Conservation (phyloP, 2,797 vertebrate genomes). For the Urophycis tenuis region DNA sequence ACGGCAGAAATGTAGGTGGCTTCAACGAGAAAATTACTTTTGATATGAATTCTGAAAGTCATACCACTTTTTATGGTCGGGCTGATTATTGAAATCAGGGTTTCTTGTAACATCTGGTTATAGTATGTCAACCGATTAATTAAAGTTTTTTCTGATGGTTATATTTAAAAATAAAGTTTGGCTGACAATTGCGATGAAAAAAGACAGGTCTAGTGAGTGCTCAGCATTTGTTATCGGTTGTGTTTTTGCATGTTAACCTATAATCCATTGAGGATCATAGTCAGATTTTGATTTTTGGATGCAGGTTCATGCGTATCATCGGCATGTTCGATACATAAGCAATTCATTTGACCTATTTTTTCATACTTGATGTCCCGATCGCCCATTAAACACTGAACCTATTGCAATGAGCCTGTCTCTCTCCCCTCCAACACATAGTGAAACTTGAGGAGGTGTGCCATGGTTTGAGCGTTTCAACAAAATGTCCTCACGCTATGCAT, state of each 20-base stretch:
- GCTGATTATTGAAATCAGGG: conserved; percentile 51
- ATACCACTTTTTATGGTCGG: conserved; percentile 50
- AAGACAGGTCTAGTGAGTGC: too few relatives aligned
- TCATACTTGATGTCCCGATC: background rate
- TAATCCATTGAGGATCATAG: too few relatives aligned
- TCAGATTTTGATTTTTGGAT: background rate
- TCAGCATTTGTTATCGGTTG: too few relatives aligned
- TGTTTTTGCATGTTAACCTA: too few relatives aligned
- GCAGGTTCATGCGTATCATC: too few relatives aligned
- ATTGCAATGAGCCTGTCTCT: background rate
- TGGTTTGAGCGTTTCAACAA: conserved; percentile 28
- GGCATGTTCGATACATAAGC: too few relatives aligned
- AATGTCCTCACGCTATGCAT: background rate
- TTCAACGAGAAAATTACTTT: conserved; percentile 79
- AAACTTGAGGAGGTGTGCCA: conserved; percentile 50
- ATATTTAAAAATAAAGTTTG: too few relatives aligned
- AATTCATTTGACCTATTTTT: background rate
- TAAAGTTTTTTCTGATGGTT: too few relatives aligned
- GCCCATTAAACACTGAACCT: background rate
- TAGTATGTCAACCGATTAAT: background rate
- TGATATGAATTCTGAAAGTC: conserved; percentile 63
- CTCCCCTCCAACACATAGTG: conserved; percentile 40
- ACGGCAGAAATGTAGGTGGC: conserved; percentile 83
- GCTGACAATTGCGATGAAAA: too few relatives aligned
- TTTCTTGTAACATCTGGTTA: conserved; percentile 6